Evolutionary conservation across 2,113 vertebrate species (phyloP).

Genomic region (Cynoglossus semilaevis): DNA sequence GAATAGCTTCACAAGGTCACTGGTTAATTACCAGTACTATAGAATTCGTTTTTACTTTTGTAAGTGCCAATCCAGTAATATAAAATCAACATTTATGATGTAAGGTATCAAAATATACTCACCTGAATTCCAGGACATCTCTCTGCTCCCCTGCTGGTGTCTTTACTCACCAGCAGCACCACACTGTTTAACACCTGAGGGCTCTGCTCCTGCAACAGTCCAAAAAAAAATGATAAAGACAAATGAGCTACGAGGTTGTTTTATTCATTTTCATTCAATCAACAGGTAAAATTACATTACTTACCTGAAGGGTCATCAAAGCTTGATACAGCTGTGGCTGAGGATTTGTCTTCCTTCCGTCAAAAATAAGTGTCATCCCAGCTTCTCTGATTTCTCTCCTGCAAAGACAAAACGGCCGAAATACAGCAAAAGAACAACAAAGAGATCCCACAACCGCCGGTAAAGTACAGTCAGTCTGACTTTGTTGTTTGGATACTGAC

Average conservation of each 20-base stretch:
- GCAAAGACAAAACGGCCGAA: neutral
- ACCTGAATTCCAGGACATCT: conserved; percentile 80
- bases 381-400: conserved; percentile 77
- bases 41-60: no score
- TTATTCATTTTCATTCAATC: no score
- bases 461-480: neutral
- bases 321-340: conserved; percentile 74
- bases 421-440: neutral
- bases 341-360: conserved; percentile 79
- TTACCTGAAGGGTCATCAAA: conserved; percentile 81
- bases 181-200: conserved; percentile 70
- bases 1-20: no score
- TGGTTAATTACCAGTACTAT: no score
- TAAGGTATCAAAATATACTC: conserved; percentile 14
- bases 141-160: conserved; percentile 69
- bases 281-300: conserved; percentile 2
- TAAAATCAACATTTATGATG: no score
- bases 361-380: conserved; percentile 81
- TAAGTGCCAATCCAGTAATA: no score
- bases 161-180: conserved; percentile 83
- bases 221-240: no score
- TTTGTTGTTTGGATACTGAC: neutral
- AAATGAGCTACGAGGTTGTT: no score
- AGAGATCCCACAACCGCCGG: neutral
- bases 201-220: conserved; percentile 60